Evolutionary conservation across 2,113 vertebrate genomes (phyloP).

Genomic region (Rhineura floridana): DNA sequence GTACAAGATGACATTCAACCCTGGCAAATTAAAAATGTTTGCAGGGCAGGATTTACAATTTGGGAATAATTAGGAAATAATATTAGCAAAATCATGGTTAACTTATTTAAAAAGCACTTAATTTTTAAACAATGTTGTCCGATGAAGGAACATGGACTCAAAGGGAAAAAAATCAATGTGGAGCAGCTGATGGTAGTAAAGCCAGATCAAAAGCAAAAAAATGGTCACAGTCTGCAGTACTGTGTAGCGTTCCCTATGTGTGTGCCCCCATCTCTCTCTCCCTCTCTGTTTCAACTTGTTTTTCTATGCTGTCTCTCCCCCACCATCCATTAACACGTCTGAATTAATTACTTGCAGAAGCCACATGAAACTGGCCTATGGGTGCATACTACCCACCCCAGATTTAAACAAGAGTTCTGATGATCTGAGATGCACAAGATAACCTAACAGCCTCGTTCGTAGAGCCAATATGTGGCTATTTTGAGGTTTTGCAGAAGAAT

Average conservation of each 20-base stretch:
- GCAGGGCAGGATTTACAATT: background rate
- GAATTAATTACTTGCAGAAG: background rate
- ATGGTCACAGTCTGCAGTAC: background rate
- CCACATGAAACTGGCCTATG: too few species aligned
- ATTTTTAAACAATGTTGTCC: background rate
- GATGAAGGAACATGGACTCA: background rate
- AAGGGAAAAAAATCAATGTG: background rate
- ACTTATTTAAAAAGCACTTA: background rate
- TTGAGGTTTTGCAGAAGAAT: background rate
- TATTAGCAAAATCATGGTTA: background rate
- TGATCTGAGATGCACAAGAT: background rate
- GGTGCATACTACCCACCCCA: too few species aligned
- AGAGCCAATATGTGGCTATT: background rate
- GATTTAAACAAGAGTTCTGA: background rate
- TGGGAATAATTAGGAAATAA: background rate
- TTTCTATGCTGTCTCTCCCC: too few species aligned
- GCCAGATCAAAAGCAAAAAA: background rate
- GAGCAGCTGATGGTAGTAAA: background rate
- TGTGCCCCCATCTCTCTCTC: background rate
- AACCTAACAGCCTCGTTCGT: background rate
- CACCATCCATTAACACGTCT: background rate
- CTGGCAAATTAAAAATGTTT: background rate
- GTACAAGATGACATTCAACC: background rate
- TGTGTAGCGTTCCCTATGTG: background rate
- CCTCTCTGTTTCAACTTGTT: background rate